A percentile compares a stretch with the other conserved stretches of the same genome.
Evolutionary conservation across 2,888 invertebrate species (phyloP).

Genomic region (Stenolophus ochropezus): DNA sequence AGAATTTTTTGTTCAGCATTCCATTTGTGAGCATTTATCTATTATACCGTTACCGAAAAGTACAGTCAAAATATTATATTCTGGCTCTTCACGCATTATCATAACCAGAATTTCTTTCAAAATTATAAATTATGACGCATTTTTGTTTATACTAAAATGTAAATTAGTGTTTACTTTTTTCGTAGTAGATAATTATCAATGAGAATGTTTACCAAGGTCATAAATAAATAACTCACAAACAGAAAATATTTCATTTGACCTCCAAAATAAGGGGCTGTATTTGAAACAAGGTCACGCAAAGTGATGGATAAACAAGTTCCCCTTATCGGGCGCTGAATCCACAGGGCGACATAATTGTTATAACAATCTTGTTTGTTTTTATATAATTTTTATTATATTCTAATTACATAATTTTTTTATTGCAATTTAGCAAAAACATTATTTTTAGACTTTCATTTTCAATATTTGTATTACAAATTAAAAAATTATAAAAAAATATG

Average conservation of each 20-base stretch:
- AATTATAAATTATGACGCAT: not conserved
- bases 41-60: conserved; percentile 57
- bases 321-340: too few species aligned
- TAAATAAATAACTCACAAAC: not conserved
- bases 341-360: too few species aligned
- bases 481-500: too few species aligned
- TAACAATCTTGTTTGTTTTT: too few species aligned
- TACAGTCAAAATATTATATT: conserved; percentile 54
- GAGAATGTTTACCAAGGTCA: not conserved
- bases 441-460: too few species aligned
- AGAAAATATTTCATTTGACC: not conserved
- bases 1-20: conserved; percentile 58
- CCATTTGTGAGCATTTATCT: conserved; percentile 58
- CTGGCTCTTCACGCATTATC: not conserved
- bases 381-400: too few species aligned
- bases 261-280: not conserved
- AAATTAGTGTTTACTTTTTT: not conserved
- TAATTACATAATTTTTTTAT: too few species aligned
- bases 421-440: too few species aligned
- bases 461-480: too few species aligned
- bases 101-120: not conserved
- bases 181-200: conserved; percentile 6
- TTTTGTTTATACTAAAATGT: not conserved
- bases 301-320: too few species aligned
- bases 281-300: too few species aligned